Base-by-base conservation (phyloP, 1,140 invertebrate species). In the Drosophila ercepeae region DNA sequence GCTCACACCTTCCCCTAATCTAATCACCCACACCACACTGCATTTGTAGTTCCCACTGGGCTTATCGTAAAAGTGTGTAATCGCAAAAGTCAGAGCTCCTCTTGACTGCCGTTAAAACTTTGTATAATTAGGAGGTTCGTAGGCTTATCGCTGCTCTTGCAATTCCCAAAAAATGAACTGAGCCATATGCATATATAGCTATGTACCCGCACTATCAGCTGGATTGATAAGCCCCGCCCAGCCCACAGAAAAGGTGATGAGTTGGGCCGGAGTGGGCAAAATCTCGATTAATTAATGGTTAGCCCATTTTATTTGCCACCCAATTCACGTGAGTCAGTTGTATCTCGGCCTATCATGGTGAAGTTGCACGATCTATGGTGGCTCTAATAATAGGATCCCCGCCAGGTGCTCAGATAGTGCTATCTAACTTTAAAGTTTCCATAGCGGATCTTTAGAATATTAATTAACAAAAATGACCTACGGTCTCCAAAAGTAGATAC, bases 1-100 rank as follows among this genome's bases (percentile, higher is more conserved):
- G 46, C 36, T 57, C 48, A 65, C 72, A n/a, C 60, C 75, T 63
- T 75, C 70, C 16, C 54, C 34, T 68, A 78, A 89, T 89, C 82
- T 88, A 75, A 89, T 88, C 82, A 18, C 7, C 14, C 36, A 27
- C 3, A 5, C 39, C 64, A 48, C 27, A 59, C 44, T 73, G 71
- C 61, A 74, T 52, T 52, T 57, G 61, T 73, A 65, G 50, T 76
- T 75, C 21, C 75, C 60, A 67, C 49, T 29, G 36, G 49, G 4
- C 69, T 73, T 63, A 72, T 72, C 68, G 16, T 7, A 36, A 21
- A 23, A 49, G 27, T 61, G 32, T n/a, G 13, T 51, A 65, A 65
- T 65, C 59, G 45, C 13, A n/a, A 54, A 67, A 69, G 51, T 39
- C 25, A 70, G 45, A 70, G 64, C 42, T 70, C 34, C 36, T 48